phyloP scores from a whole-genome alignment of 2,797 vertebrate species.

The Rallus crepitans region DNA sequence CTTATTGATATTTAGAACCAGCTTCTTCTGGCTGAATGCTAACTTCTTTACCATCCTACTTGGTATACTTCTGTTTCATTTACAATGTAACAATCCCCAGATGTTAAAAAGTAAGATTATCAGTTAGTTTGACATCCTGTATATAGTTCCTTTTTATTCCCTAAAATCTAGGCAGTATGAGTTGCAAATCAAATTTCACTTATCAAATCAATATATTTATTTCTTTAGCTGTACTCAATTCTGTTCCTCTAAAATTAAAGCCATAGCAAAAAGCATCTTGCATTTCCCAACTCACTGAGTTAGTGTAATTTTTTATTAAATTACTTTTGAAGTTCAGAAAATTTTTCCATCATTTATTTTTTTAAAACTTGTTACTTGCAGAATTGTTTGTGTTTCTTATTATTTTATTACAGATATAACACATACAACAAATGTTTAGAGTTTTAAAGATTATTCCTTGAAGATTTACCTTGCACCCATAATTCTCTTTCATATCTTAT shows the following conservation, averaged over 20 bases:
- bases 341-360: background rate
- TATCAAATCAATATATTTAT: background rate
- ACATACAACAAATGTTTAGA: background rate
- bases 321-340: background rate
- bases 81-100: background rate
- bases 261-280: background rate
- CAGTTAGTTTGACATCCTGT: background rate
- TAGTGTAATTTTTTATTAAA: background rate
- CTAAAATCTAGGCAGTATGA: background rate
- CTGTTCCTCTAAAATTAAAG: background rate
- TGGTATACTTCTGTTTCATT: background rate
- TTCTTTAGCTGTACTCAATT: background rate
- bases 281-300: background rate
- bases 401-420: background rate
- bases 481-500: background rate
- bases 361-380: background rate
- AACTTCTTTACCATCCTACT: background rate
- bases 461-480: background rate
- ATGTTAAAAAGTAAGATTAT: background rate
- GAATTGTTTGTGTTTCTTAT: background rate
- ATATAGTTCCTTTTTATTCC: background rate
- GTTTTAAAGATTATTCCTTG: background rate
- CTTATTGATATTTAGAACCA: background rate
- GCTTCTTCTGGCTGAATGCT: background rate
- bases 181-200: background rate